These are phyloP conservation scores for Henricia sp. DNA, from an alignment of 53 echinoderm and acorn worm genomes.

Conservation along the genomic window DNA sequence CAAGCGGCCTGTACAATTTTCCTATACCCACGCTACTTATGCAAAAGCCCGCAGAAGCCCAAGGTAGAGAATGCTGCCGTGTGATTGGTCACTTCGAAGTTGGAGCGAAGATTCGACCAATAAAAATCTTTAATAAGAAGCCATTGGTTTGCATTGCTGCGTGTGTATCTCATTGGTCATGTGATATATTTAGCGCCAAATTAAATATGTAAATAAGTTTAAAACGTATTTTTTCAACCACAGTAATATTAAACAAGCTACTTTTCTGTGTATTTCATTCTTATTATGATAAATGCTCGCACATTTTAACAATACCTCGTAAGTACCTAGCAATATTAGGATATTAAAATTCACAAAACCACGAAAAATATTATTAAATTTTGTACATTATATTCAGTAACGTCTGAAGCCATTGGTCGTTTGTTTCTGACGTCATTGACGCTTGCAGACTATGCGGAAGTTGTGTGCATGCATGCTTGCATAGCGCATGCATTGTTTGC, in stretches of 20 bases:
- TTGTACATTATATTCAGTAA: conserved; percentile 1
- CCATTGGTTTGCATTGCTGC: conserved; percentile 19
- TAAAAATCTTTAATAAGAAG: conserved; percentile 54
- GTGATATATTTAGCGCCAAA: conserved; percentile 65
- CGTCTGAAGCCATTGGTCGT: conserved; percentile 45
- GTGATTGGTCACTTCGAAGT: conserved; percentile 91
- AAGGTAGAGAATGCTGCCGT: conserved; percentile 66
- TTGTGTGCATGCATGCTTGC: background rate
- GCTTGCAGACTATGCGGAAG: background rate
- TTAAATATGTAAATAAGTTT: conserved; percentile 55
- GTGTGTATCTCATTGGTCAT: conserved; percentile 48
- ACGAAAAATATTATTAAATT: too few species aligned
- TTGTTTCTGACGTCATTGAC: conserved; percentile 39
- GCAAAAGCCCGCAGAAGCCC: conserved; percentile 72
- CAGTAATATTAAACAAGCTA: background rate
- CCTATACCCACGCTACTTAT: conserved; percentile 94
- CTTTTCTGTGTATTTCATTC: too few species aligned
- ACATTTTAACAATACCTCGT: too few species aligned
- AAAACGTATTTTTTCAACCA: background rate
- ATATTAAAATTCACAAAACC: background rate
- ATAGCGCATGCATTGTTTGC: background rate
- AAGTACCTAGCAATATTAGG: background rate
- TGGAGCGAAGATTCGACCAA: conserved; percentile 88
- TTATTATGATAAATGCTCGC: too few species aligned
- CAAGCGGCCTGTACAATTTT: conserved; percentile 50